Base-by-base conservation (phyloP, 2,113 vertebrate species). In the Aptenodytes forsteri region DNA sequence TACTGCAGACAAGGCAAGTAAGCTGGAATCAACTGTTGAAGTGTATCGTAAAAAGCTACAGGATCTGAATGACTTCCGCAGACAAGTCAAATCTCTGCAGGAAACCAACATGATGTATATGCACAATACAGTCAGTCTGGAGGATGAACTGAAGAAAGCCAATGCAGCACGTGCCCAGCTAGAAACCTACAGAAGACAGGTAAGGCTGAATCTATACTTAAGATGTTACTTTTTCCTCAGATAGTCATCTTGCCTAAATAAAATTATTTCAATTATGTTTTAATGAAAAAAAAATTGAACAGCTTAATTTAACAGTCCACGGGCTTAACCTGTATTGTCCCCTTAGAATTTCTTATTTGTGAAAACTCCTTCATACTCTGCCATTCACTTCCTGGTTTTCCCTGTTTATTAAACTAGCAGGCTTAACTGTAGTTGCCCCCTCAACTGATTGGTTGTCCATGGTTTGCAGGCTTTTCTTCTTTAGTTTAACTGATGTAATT, bases 81-180 rank as follows among this genome's bases (percentile, higher is more conserved):
- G 99, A 89, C 99, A 99, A 96, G 98, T 99, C 94, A 99, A 99
- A 93, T 98, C 98, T 50, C 98, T 99, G 96, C 99, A 99, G 95
- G 99, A 99, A 96, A 99, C 99, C 83, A 99, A 99, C 95, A 99
- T 99, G 98, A 99, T 99, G 96, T 99, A 99, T 95, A 99, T 99
- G 99, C 99, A 99, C 61, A 99, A 99, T 94, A 99, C 99, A 0
- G 99, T 99, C 90, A 99, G 99, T 50, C 97, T 99, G 96, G 99
- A 99, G 97, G 99, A 99, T 62, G 99, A 99, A 66, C 98, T 99
- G 26, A 99, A 99, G 96, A 99, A 99, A 89, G 99, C 99, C 90
- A 99, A 99, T 2, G 99, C 99, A 70, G 99, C 99, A 14, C 99
- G 99, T 3, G 97, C 99, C 15, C 99, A 99, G 56, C 98, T 99